Conservation (phyloP, 2,113 vertebrate species). For the Pangasianodon hypophthalmus region DNA sequence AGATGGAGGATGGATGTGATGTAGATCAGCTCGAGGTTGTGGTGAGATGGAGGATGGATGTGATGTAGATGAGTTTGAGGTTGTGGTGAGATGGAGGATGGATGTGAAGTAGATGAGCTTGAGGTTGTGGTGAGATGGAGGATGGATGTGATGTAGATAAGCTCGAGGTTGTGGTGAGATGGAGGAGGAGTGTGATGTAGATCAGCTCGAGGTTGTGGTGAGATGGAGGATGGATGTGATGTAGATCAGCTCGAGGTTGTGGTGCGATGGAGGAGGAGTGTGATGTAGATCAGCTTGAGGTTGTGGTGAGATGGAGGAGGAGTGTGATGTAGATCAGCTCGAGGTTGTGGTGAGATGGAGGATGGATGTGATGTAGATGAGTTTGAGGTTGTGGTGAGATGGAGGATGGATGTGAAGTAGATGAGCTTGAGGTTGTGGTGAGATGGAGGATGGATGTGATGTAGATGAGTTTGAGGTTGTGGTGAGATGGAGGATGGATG, state of each 20-base stretch:
- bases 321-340: no score
- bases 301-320: no score
- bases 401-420: slow-evolving; percentile 14
- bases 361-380: no score
- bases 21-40: background rate
- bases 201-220: background rate
- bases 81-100: background rate
- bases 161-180: background rate
- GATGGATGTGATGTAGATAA: background rate
- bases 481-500: background rate
- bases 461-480: background rate
- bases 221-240: background rate
- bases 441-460: background rate
- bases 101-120: background rate
- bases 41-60: background rate
- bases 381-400: no score
- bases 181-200: background rate
- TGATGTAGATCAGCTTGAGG: no score
- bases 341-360: no score
- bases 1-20: background rate
- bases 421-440: slow-evolving; percentile 6
- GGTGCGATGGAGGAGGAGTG: no score
- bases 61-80: background rate
- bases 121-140: no score
- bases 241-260: no score